Evolutionary conservation across 2,888 invertebrate genomes (phyloP).

Genomic region (Strigamia maritima): DNA sequence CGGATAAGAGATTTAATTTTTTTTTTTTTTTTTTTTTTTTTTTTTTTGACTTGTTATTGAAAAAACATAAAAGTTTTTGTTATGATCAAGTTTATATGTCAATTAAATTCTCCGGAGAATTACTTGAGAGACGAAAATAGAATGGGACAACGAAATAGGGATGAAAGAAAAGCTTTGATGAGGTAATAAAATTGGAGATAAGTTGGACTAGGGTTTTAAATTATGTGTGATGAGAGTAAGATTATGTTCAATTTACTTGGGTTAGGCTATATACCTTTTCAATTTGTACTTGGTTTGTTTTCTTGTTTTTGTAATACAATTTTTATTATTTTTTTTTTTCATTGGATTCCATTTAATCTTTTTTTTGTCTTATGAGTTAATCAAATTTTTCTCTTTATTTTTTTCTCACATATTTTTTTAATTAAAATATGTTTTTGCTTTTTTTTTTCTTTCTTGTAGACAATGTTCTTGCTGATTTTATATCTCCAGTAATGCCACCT

Average conservation of each 20-base stretch:
- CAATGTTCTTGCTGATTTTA: neutral
- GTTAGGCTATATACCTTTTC: neutral
- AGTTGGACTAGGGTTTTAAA: neutral
- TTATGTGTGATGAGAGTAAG: slow-evolving; percentile 1
- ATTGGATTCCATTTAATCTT: neutral
- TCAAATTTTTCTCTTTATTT: neutral
- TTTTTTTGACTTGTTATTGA: neutral
- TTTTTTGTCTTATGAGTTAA: neutral
- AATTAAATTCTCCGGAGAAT: neutral
- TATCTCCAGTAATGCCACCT: neutral
- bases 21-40: neutral
- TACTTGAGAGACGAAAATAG: neutral
- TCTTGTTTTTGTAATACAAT: neutral
- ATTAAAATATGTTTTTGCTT: neutral
- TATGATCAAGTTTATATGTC: neutral
- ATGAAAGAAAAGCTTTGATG: neutral
- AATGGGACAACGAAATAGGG: neutral
- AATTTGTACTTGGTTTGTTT: neutral
- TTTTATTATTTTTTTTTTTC: neutral
- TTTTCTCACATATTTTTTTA: neutral
- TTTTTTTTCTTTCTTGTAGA: neutral
- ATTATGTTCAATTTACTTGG: slow-evolving; percentile 7
- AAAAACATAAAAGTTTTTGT: neutral
- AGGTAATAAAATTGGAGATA: slow-evolving; percentile 8
- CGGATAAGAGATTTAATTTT: neutral